Evolutionary conservation across 1,140 invertebrate species (phyloP).

Genomic region (Zaprionus taronus): DNA sequence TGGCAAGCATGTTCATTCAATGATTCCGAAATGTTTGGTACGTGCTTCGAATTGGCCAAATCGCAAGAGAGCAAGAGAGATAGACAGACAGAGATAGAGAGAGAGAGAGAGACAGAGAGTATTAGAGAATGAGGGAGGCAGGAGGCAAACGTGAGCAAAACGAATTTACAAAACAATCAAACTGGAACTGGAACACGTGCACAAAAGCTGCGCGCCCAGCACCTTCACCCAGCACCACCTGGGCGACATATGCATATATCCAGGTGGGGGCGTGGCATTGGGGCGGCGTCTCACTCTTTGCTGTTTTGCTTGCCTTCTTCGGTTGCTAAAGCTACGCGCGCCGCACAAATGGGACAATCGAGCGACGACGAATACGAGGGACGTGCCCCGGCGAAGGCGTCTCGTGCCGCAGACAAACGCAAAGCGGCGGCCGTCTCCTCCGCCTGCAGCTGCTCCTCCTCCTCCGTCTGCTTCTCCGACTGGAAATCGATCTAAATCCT

Average conservation of each 20-base stretch:
- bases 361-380: conserved; percentile 60
- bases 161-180: conserved; percentile 84
- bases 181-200: conserved; percentile 78
- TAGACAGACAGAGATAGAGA: conserved; percentile 74
- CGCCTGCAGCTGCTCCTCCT: conserved; percentile 13
- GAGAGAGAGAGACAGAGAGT: conserved; percentile 76
- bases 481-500: conserved; percentile 31
- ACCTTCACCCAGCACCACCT: conserved; percentile 1
- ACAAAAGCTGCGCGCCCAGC: conserved; percentile 46
- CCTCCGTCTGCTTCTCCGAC: neutral
- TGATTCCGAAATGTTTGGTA: conserved; percentile 32
- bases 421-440: neutral
- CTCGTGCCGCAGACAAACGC: conserved; percentile 15
- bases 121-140: conserved; percentile 68
- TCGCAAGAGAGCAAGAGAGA: conserved; percentile 22
- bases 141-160: conserved; percentile 86
- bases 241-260: neutral
- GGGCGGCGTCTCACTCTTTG: conserved; percentile 49
- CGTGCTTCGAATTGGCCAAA: conserved; percentile 68
- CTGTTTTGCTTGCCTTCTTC: conserved; percentile 82
- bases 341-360: conserved; percentile 74
- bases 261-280: neutral
- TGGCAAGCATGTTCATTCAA: conserved; percentile 23
- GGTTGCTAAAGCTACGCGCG: conserved; percentile 50
- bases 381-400: conserved; percentile 20